Conservation (phyloP, 1,140 invertebrate genomes). For the Drosophila mojavensis region DNA sequence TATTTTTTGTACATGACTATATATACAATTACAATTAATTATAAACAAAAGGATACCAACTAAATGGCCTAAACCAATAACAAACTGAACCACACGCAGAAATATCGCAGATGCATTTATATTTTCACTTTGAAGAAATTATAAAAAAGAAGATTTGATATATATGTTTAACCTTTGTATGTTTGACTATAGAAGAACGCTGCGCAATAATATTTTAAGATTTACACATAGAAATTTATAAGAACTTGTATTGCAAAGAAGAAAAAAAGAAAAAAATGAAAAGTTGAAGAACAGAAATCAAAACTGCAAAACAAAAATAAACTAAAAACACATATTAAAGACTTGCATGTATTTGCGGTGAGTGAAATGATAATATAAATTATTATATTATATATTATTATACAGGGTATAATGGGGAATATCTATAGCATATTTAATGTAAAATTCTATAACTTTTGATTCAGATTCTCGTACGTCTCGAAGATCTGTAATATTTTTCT, state of each 20-base stretch:
- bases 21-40: conserved; percentile 28
- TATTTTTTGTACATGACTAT: conserved; percentile 75
- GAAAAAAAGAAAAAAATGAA: conserved; percentile 35
- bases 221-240: conserved; percentile 73
- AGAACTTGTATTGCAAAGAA: conserved; percentile 71
- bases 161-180: conserved; percentile 49
- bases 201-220: conserved; percentile 79
- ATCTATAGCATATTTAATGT: too few relatives aligned
- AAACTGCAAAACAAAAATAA: conserved; percentile 56
- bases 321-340: conserved; percentile 45
- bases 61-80: conserved; percentile 40
- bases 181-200: conserved; percentile 45
- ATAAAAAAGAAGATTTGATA: conserved; percentile 32
- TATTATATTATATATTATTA: too few relatives aligned
- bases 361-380: too few relatives aligned
- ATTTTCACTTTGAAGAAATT: conserved; percentile 63
- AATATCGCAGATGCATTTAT: conserved; percentile 74
- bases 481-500: too few relatives aligned
- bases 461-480: too few relatives aligned
- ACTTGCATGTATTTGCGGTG: conserved; percentile 43
- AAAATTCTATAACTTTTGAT: too few relatives aligned
- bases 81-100: conserved; percentile 53
- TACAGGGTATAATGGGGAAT: too few relatives aligned
- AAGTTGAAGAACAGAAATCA: too few relatives aligned
- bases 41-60: conserved; percentile 39